phyloP scores from a whole-genome alignment of 2,888 invertebrate species.

The Microctonus brassicae region DNA sequence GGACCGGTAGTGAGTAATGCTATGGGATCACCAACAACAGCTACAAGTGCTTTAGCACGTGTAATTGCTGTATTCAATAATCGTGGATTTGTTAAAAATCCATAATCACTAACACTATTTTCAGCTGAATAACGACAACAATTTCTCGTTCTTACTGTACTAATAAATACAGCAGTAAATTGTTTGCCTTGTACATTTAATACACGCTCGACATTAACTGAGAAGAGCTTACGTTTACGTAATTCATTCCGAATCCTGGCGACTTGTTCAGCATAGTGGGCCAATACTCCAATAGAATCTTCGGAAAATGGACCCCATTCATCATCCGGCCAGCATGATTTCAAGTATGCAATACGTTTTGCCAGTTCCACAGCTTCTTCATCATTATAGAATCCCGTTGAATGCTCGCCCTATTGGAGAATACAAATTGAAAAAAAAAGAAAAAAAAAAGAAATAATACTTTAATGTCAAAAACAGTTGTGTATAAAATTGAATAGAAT shows the following conservation, averaged over 20 bases:
- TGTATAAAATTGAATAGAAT: neutral
- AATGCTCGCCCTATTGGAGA: constrained; percentile 66
- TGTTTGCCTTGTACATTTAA: constrained; percentile 91
- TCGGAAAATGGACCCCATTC: constrained; percentile 81
- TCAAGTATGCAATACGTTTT: constrained; percentile 80
- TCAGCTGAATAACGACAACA: constrained; percentile 75
- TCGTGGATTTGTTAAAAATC: constrained; percentile 86
- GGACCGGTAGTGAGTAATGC: constrained; percentile 83
- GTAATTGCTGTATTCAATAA: constrained; percentile 87
- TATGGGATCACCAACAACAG: constrained; percentile 88
- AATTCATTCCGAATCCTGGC: constrained; percentile 82
- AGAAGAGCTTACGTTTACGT: constrained; percentile 79
- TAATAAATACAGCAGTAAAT: constrained; percentile 85
- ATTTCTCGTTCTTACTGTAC: constrained; percentile 82
- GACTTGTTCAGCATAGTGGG: constrained; percentile 86
- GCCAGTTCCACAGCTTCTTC: constrained; percentile 86
- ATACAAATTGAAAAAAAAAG: constrained; percentile 20
- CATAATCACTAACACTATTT: constrained; percentile 78
- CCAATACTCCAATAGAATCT: constrained; percentile 86
- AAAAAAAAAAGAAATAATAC: neutral
- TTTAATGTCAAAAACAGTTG: neutral
- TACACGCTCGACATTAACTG: constrained; percentile 85
- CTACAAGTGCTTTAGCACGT: constrained; percentile 85
- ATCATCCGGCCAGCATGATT: constrained; percentile 80
- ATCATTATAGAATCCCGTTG: constrained; percentile 86